phyloP scores from a whole-genome alignment of 2,113 vertebrate species.

The Cinclus mexicanus region DNA sequence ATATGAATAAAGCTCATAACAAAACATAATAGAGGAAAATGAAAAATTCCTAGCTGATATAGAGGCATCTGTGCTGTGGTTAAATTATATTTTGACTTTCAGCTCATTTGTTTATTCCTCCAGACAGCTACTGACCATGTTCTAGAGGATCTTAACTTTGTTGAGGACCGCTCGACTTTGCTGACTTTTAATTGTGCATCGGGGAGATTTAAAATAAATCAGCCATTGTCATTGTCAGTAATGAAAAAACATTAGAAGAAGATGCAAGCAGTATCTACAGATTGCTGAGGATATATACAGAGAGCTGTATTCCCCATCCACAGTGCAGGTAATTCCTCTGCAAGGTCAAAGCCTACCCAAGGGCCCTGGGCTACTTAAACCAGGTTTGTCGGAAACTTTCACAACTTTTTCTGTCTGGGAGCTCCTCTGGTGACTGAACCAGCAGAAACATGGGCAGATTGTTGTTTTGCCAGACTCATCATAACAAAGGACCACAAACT shows the following conservation, averaged over 20 bases:
- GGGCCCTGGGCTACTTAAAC: not conserved
- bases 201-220: not conserved
- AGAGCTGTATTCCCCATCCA: not conserved
- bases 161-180: not conserved
- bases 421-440: not conserved
- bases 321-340: not conserved
- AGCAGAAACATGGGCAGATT: not conserved
- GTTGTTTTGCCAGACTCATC: not conserved
- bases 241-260: not conserved
- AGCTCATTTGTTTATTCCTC: not conserved
- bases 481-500: not conserved
- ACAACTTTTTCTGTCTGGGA: not conserved
- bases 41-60: not conserved
- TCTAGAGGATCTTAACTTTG: not conserved
- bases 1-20: conserved; percentile 11
- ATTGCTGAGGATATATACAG: not conserved
- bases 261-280: not conserved
- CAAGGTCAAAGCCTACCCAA: not conserved
- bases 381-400: not conserved
- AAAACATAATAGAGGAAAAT: conserved; percentile 19
- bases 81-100: not conserved
- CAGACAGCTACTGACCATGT: not conserved
- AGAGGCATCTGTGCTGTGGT: not conserved
- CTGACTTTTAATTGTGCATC: not conserved
- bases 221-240: not conserved